Conservation (phyloP, 2,113 vertebrate species). For the Calyptommatus sinebrachiatus region DNA sequence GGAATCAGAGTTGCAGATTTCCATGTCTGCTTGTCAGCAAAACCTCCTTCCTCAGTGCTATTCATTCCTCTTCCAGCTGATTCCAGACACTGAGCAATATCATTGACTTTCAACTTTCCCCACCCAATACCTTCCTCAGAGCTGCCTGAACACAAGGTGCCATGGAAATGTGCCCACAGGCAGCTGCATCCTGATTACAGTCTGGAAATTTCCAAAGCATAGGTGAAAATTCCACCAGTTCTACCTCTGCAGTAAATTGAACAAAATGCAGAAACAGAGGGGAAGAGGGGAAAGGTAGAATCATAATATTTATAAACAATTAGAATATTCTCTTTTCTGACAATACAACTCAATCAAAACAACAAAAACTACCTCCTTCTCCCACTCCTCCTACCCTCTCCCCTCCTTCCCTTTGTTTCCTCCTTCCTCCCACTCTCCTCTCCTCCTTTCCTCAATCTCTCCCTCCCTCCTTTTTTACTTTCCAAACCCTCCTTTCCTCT, state of each 20-base stretch:
- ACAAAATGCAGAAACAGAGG: neutral
- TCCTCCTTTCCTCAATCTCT: neutral
- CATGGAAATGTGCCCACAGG: slow-evolving; percentile 4
- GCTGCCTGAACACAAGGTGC: slow-evolving; percentile 3
- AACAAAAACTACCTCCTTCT: neutral
- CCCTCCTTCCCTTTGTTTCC: too few species aligned
- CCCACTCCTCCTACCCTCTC: neutral
- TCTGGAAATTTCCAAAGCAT: neutral
- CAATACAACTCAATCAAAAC: too few species aligned
- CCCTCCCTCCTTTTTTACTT: neutral
- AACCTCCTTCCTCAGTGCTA: slow-evolving; percentile 20
- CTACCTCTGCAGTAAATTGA: neutral
- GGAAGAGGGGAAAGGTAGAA: neutral
- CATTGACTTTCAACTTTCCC: neutral
- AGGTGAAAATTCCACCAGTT: neutral
- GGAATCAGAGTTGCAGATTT: neutral
- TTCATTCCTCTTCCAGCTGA: slow-evolving; percentile 28
- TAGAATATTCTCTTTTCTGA: too few species aligned
- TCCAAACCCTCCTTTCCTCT: too few species aligned
- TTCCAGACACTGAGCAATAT: slow-evolving; percentile 16
- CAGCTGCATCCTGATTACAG: neutral
- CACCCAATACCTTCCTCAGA: neutral
- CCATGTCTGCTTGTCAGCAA: neutral
- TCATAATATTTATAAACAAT: neutral
- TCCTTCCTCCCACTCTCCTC: neutral